Evolutionary conservation across 2,888 invertebrate species (phyloP), one percentile per base, ranked within the genome.

Genomic region (Beris morrisii): DNA sequence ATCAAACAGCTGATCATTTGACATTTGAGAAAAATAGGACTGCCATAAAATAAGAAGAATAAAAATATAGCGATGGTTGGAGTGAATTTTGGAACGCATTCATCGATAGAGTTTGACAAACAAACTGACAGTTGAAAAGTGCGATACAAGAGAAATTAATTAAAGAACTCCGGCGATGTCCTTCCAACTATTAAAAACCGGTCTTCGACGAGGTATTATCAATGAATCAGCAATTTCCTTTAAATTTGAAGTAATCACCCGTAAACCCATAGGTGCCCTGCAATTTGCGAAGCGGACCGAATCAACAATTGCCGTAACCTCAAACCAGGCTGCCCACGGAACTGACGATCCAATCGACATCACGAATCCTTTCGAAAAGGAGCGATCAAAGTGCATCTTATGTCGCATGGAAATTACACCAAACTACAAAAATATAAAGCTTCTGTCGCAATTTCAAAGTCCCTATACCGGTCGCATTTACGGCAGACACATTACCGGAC

Each of bases 391-490:
- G 70, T 97, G 97, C 76, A 86, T 97, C 72, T 81, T 97, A 9
- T 97, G 97, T 78, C 87, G 89, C 80, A 78, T 90, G 68, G 86
- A 90, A 43, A 88, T 97, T n/a, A 84, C 84, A 1, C 89, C 94
- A 0, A 86, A 94, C 78, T 97, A 93, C 76, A 97, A 97, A 81
- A 99, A 99, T 81, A 87, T 90, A 0, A 87, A 93, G 73, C 80
- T 99, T 4, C 81, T 99, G 5, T 94, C 95, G 0, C 97, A 98
- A 78, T 99, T 99, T 80, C 92, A 97, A 75, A 98, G 97, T 43
- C 90, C 94, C 0, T 95, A 92, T 77, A 97, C 98, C 0, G 98
- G 98, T 0, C 85, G 90, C 71, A 87, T 97, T 69, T 98, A 97
- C 77, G 94, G 93, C 0, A 86, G 90, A 64, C 93, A 97, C 74